Evolutionary conservation across 2,888 invertebrate genomes (phyloP), one percentile per base, ranked within the genome.

Genomic region (Perdita meconis): DNA sequence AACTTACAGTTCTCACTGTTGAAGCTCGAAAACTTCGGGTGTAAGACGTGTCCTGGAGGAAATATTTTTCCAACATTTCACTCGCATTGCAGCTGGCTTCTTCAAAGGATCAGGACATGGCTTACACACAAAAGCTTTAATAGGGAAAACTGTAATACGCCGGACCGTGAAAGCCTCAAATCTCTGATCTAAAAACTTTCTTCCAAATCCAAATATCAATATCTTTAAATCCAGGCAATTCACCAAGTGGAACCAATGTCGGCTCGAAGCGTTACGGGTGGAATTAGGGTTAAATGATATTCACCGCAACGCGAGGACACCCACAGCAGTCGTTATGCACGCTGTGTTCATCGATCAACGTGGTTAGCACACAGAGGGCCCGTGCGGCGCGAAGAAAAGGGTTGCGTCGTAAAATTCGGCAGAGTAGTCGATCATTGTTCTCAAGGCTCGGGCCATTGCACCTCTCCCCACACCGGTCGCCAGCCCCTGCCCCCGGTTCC

Each of bases 341-440:
- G 69, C 67, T 75, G 77, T 64, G 80, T 65, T 80, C 77, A 80
- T 80, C 80, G 77, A 77, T 81, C 80, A 77, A 70, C 76, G 73
- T 70, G 80, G 80, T 80, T 75, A 80, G 77, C 80, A 77, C 77
- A 76, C 76, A 76, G 65, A 60, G 77, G 80, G 67, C 66, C 69
- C 65, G 72, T 36, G 71, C 69, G 78, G 71, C 63, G 71, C 42
- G 66, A 81, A 75, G 71, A 78, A 78, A 81, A 63, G 78, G 68
- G 38, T 68, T 60, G 60, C 78, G 72, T 81, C 82, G 82, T 82
- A 82, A 82, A 82, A 82, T 82, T 82, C 79, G 73, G 70, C 76
- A 63, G 66, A 73, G 79, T 79, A 82, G 82, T 79, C 82, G 79
- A 82, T 82, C 79, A 73, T 82, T 79, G 82, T 79, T 81, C 76